Evolutionary conservation across 2,888 invertebrate species (phyloP).

Genomic region (Drosophila kambysellisi): DNA sequence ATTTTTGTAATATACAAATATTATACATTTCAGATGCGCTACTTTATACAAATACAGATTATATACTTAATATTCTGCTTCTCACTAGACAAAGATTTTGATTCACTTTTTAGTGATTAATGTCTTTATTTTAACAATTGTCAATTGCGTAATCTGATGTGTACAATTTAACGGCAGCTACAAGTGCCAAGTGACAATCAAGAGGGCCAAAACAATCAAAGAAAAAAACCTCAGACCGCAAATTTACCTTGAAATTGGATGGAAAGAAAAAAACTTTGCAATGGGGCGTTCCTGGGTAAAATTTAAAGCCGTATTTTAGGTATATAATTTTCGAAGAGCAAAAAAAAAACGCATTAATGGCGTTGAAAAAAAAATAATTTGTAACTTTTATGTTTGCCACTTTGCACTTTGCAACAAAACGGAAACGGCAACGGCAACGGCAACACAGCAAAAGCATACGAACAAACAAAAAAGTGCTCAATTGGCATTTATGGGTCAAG

Average conservation of each 20-base stretch:
- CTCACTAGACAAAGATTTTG: neutral
- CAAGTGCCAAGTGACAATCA: constrained; percentile 29
- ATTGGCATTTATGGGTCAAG: constrained; percentile 62
- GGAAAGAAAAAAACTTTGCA: constrained; percentile 39
- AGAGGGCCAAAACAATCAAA: neutral
- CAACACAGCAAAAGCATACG: constrained; percentile 25
- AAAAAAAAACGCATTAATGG: constrained; percentile 49
- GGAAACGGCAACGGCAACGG: constrained; percentile 70
- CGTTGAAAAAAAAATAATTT: constrained; percentile 16
- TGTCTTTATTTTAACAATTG: neutral
- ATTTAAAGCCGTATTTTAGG: constrained; percentile 16
- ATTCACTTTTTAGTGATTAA: neutral
- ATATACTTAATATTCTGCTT: neutral
- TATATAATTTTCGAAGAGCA: constrained; percentile 44
- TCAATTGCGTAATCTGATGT: constrained; percentile 22
- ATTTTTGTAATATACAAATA: neutral
- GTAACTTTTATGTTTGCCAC: constrained; percentile 31
- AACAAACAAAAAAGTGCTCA: constrained; percentile 15
- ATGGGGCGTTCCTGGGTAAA: constrained; percentile 25
- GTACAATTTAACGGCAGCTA: constrained; percentile 17
- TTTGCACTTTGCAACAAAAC: constrained; percentile 66
- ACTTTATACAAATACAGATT: neutral
- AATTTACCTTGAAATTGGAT: constrained; percentile 63
- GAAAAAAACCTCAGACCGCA: constrained; percentile 28
- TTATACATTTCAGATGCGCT: neutral